Conservation (phyloP, 2,113 vertebrate genomes). For the Coreoperca whiteheadi region DNA sequence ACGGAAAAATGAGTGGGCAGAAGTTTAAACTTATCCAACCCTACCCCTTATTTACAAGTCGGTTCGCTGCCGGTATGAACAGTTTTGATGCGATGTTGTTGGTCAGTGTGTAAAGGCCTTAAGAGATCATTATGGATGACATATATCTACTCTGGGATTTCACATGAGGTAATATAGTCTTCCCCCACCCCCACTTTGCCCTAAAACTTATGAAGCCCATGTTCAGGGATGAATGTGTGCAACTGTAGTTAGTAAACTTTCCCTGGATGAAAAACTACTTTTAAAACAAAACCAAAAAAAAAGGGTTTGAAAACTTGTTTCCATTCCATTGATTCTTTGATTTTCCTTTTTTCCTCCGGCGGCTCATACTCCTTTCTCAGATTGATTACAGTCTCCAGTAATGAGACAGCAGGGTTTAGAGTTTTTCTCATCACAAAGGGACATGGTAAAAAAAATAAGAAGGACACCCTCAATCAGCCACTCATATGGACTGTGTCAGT, state of each 20-base stretch:
- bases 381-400: slow-evolving; percentile 63
- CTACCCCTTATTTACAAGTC: no score
- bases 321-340: slow-evolving; percentile 47
- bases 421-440: slow-evolving; percentile 51
- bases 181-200: background rate
- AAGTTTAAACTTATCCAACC: no score
- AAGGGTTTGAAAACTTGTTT: slow-evolving; percentile 44
- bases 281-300: slow-evolving; percentile 2
- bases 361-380: slow-evolving; percentile 9
- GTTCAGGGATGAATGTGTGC: no score
- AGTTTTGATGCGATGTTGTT: no score
- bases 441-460: slow-evolving; percentile 58
- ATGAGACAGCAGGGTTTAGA: slow-evolving; percentile 45
- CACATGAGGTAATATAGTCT: background rate
- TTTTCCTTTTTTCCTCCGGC: background rate
- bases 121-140: background rate
- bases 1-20: no score
- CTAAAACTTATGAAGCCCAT: no score
- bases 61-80: no score
- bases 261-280: slow-evolving; percentile 20
- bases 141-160: background rate
- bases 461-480: slow-evolving; percentile 57
- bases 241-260: slow-evolving; percentile 6
- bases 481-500: slow-evolving; percentile 65
- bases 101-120: no score